phyloP scores from a whole-genome alignment of 2,888 invertebrate genomes.

The Nesidiocoris tenuis region DNA sequence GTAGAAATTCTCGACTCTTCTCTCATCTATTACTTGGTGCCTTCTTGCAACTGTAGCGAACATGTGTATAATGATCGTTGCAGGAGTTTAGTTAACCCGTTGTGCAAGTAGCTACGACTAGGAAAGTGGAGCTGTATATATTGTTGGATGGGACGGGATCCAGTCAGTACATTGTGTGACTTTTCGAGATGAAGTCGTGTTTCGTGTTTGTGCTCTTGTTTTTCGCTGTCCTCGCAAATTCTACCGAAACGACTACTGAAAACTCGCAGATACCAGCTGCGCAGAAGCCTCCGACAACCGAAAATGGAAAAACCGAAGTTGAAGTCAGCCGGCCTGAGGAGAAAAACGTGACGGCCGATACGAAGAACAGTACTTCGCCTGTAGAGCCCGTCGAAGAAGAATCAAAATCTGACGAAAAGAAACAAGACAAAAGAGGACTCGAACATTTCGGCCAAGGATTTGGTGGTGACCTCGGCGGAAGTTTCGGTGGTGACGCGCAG shows the following conservation, averaged over 20 bases:
- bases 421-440: conserved; percentile 61
- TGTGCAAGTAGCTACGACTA: conserved; percentile 4
- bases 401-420: conserved; percentile 54
- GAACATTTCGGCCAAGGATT: conserved; percentile 55
- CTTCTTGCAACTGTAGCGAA: not conserved
- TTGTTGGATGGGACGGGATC: not conserved
- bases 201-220: conserved; percentile 29
- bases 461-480: conserved; percentile 8
- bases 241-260: not conserved
- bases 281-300: not conserved
- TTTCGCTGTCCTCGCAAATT: conserved; percentile 2
- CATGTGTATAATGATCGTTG: conserved; percentile 13
- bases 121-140: conserved; percentile 9
- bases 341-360: not conserved
- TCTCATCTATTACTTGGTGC: not conserved
- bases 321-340: not conserved
- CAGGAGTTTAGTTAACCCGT: conserved; percentile 24
- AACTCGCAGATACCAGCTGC: not conserved
- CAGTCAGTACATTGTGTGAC: conserved; percentile 22
- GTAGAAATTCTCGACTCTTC: conserved; percentile 21
- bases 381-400: not conserved
- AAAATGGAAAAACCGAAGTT: conserved; percentile 4
- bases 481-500: not conserved
- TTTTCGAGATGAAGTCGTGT: conserved; percentile 14
- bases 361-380: not conserved